Conservation (phyloP, 2,113 vertebrate genomes). For the Panthera leo region DNA sequence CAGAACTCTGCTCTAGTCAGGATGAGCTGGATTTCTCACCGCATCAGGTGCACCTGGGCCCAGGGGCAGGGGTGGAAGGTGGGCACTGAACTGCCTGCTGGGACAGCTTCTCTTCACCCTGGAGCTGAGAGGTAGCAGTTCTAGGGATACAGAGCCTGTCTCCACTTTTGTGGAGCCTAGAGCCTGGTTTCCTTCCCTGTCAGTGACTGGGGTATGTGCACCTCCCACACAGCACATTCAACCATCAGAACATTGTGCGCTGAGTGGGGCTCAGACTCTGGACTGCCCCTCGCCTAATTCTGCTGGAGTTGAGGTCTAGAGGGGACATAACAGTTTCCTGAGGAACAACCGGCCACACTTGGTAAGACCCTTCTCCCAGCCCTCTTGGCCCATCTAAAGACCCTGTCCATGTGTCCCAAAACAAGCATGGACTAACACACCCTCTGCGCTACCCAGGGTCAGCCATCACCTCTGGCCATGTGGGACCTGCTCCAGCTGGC, state of each 20-base stretch:
- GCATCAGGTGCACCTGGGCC: slow-evolving; percentile 87
- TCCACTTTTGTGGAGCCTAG: background rate
- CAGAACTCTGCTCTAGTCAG: slow-evolving; percentile 95
- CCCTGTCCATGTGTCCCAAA: background rate
- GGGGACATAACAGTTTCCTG: slow-evolving; percentile 96
- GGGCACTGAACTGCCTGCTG: background rate
- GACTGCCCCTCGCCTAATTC: slow-evolving; percentile 92
- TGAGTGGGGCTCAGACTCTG: slow-evolving; percentile 93
- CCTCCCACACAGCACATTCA: slow-evolving; percentile 90
- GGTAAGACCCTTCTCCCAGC: slow-evolving; percentile 81
- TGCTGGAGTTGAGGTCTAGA: slow-evolving; percentile 95
- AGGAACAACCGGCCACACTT: slow-evolving; percentile 90
- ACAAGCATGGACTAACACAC: background rate
- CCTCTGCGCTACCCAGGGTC: slow-evolving; percentile 83
- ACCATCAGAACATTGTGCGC: slow-evolving; percentile 92
- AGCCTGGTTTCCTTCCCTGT: background rate
- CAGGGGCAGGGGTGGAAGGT: background rate
- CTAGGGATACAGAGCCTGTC: background rate
- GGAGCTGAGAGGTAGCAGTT: background rate
- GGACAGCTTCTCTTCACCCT: background rate
- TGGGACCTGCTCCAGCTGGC: slow-evolving; percentile 90
- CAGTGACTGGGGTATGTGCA: slow-evolving; percentile 66
- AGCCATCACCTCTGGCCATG: slow-evolving; percentile 89
- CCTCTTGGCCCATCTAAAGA: background rate
- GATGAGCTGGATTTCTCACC: slow-evolving; percentile 92